Evolutionary conservation across 1,140 invertebrate genomes (phyloP).

Genomic region (Panonychus citri): DNA sequence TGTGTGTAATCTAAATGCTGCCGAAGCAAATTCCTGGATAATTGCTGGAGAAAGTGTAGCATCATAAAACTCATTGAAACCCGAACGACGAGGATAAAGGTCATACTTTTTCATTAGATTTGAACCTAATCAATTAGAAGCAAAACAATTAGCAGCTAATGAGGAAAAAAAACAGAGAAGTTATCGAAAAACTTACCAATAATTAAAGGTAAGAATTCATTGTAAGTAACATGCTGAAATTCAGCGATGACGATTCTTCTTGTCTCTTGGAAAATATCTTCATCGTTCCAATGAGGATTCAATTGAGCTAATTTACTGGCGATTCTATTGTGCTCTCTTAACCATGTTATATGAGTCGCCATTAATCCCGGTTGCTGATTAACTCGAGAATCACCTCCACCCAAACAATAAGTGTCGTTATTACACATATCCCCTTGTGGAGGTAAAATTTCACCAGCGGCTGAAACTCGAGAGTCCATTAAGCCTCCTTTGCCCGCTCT

Average conservation of each 20-base stretch:
- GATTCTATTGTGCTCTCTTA: constrained; percentile 31
- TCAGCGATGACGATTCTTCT: constrained; percentile 29
- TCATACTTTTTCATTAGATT: neutral
- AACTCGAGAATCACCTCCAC: constrained; percentile 8
- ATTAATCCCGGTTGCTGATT: constrained; percentile 20
- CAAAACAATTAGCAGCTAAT: neutral
- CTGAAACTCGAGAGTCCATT: neutral
- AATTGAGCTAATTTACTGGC: constrained; percentile 25
- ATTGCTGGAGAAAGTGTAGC: neutral
- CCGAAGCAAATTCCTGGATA: constrained; percentile 18
- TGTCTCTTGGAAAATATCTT: constrained; percentile 27
- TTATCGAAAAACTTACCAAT: constrained; percentile 7
- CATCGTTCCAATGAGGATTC: constrained; percentile 28
- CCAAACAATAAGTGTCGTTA: neutral
- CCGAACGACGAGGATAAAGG: neutral
- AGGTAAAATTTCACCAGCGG: constrained; percentile 4
- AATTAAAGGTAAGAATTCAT: constrained; percentile 24
- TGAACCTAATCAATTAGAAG: neutral
- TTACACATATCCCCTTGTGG: constrained; percentile 34
- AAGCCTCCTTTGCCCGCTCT: constrained; percentile 18
- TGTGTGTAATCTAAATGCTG: constrained; percentile 36
- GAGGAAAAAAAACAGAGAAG: neutral
- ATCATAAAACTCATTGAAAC: constrained; percentile 1
- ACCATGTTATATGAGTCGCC: constrained; percentile 31
- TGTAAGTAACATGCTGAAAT: constrained; percentile 38